Conservation (phyloP, 1,140 invertebrate genomes). For the Meloidogyne exigua region DNA sequence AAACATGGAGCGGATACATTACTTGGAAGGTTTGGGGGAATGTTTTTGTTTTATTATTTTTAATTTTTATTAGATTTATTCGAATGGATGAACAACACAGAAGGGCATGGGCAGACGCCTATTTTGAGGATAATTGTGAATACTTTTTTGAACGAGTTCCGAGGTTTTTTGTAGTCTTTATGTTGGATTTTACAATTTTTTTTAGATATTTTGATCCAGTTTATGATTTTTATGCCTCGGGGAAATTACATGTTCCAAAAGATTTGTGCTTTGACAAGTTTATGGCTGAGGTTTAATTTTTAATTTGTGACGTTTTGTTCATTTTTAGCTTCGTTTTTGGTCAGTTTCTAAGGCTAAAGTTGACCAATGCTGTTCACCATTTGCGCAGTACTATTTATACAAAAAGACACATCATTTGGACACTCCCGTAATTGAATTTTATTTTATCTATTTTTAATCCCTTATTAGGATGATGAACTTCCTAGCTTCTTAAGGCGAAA, state of each 20-base stretch:
- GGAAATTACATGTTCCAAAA: conserved; percentile 62
- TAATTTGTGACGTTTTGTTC: background rate
- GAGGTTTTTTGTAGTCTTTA: conserved; percentile 32
- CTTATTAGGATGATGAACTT: background rate
- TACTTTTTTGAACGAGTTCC: conserved; percentile 63
- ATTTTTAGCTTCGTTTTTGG: conserved; percentile 54
- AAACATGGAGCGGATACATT: conserved; percentile 61
- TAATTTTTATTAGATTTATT: conserved; percentile 35
- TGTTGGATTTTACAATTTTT: too few relatives aligned
- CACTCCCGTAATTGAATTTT: conserved; percentile 4
- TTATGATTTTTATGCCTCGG: conserved; percentile 63
- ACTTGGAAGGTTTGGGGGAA: conserved; percentile 23
- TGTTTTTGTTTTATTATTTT: conserved; percentile 20
- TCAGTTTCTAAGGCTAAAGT: conserved; percentile 61
- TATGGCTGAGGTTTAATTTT: conserved; percentile 51
- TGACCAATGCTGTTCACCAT: conserved; percentile 63
- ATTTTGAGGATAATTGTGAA: conserved; percentile 59
- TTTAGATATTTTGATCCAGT: conserved; percentile 61
- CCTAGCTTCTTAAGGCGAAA: conserved; percentile 34
- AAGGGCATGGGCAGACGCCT: conserved; percentile 57
- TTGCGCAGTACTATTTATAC: conserved; percentile 59
- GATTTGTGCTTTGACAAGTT: conserved; percentile 63
- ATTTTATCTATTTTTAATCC: background rate
- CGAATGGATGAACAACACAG: conserved; percentile 63
- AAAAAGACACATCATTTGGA: conserved; percentile 9